Percentiles rank a stretch among this genome's conserved stretches.
Evolutionary conservation across 2,888 invertebrate species (phyloP).

Genomic region (Melanostoma mellinum): DNA sequence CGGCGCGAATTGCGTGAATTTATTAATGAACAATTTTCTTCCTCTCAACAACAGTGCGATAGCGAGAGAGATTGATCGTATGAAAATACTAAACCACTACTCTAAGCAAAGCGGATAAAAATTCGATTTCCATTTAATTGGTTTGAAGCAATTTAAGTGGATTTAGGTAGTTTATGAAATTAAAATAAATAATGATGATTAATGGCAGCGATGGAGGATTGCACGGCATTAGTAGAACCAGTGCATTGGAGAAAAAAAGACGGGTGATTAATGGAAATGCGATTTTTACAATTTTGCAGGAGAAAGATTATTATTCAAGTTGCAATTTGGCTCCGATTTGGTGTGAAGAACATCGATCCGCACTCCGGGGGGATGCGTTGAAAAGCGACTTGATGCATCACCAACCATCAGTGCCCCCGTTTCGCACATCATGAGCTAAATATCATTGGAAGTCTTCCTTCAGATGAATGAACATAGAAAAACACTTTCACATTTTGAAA

Average conservation of each 20-base stretch:
- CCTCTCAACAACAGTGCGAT: background rate
- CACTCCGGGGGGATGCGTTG: conserved; percentile 11
- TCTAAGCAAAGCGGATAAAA: conserved; percentile 4
- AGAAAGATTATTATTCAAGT: conserved; percentile 35
- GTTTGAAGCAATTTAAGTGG: conserved; percentile 38
- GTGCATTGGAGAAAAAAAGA: background rate
- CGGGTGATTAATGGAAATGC: conserved; percentile 56
- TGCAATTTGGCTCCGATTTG: conserved; percentile 25
- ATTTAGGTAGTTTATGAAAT: conserved; percentile 35
- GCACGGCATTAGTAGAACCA: background rate
- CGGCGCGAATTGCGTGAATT: conserved; percentile 35
- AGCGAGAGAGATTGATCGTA: conserved; percentile 8
- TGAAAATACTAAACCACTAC: conserved; percentile 1
- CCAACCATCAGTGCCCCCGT: no score
- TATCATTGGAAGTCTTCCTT: no score
- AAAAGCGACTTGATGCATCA: background rate
- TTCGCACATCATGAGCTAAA: no score
- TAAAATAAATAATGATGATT: conserved; percentile 50
- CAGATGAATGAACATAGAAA: no score
- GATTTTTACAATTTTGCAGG: conserved; percentile 32
- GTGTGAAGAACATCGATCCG: conserved; percentile 24
- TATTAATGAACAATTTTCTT: conserved; percentile 41
- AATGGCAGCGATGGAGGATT: conserved; percentile 37
- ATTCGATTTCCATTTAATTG: conserved; percentile 33
- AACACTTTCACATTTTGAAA: no score